Base-by-base conservation (phyloP, 2,797 vertebrate species). In the Tympanoctomys barrerae region DNA sequence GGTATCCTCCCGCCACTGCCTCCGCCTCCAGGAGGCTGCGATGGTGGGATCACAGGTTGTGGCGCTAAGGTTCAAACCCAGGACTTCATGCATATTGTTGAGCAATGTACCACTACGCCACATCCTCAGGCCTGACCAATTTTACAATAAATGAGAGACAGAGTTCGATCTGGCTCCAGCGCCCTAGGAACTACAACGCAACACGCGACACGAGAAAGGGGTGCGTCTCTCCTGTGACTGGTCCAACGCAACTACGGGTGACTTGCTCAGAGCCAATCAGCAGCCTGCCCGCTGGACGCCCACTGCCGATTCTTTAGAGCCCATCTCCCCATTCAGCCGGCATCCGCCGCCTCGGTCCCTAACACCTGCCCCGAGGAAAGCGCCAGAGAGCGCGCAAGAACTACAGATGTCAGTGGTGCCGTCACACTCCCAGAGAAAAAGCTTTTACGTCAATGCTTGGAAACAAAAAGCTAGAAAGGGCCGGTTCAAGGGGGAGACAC, bases 211-310 rank as follows among this genome's bases (percentile, higher is more conserved):
- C 1, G 36, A 3, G 42, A 8, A 66, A 81, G 4, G 46, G 4
- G 19, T 3, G 33, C 11, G n/a, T 79, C 87, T 79, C 64, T 83
- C 42, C 79, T 31, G 36, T 42, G 52, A 84, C 52, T 78, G 52
- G 87, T 10, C n/a, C 77, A 9, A 64, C 62, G 86, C 94, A 95
- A 96, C 78, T 64, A 31, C 96, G 78, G 95, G 92, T 97, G 96
- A 97, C 21, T 93, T 24, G 82, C 64, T 89, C 81, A 39, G 90
- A 93, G 66, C 96, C 94, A 97, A 97, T 95, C 92, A 79, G 92
- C 84, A 54, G 81, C 28, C 62, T 46, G 85, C 62, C 77, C 24
- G 31, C 9, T 18, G 31, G 7, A 42, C 68, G 42, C 61, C 8
- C 2, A 21, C 52, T 0, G 46, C 83, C 4, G 19, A 90, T 79